Evolutionary conservation across 2,888 invertebrate genomes (phyloP), one percentile per base, ranked within the genome.

Genomic region (Stenichneumon culpator): DNA sequence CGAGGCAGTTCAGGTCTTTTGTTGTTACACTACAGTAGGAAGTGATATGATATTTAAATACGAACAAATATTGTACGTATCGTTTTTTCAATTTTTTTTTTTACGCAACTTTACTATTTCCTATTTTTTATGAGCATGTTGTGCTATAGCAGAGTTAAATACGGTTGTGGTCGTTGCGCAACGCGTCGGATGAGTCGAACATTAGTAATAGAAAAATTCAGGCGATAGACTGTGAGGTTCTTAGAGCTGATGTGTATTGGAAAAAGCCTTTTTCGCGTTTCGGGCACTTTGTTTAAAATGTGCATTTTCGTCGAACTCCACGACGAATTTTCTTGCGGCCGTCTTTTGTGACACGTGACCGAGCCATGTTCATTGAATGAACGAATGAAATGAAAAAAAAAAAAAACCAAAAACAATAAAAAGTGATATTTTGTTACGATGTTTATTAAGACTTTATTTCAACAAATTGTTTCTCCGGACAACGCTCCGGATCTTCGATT

Each of bases 371-470:
- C 22, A 28, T 28, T 22, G 28, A 28, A 28, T 28, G 60, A 60
- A 50, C 36, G 3, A 77, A 32, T 32, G 54, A 65, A 28, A 28
- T n/a, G 3, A 28, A 28, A 32, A 25, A 65, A 70, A 74, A 14
- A 36, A 52, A 79, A 25, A 82, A 52, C 44, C 44, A 63, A 82
- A 79, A 80, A 77, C 67, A 79, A 85, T 82, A 82, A 82, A 85
- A 85, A 82, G 72, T 82, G 79, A 82, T 85, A 85, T 85, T 85
- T 85, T 85, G 79, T 85, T 75, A 85, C 25, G 67, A 57, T 54
- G 47, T 85, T 85, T 82, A 85, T 85, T 85, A 65, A 36, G 36
- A 32, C 78, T 44, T 72, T 79, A 47, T 22, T 69, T 19, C 36
- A 14, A 57, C 25, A 57, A 3, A 57, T 22, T 57, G 9, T 57